phyloP scores from a whole-genome alignment of 2,888 invertebrate genomes.

The Leptura quadrifasciata region DNA sequence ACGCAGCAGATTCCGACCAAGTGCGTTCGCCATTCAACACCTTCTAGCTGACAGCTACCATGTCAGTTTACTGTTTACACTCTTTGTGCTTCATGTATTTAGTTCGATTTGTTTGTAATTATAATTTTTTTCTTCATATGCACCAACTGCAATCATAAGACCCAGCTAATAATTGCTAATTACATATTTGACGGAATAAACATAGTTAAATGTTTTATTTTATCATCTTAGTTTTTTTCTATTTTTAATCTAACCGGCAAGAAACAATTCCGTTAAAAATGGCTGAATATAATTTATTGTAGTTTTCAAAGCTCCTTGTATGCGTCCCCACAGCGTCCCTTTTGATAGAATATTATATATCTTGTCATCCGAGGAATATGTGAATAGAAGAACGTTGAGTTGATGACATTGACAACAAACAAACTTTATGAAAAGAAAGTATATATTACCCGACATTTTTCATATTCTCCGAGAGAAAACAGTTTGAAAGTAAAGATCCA shows the following conservation, averaged over 20 bases:
- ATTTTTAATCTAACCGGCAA: background rate
- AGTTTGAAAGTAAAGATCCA: slow-evolving; percentile 13
- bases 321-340: slow-evolving; percentile 14
- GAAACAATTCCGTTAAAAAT: slow-evolving; percentile 2
- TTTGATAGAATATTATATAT: slow-evolving; percentile 39
- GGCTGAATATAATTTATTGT: slow-evolving; percentile 16
- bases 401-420: slow-evolving; percentile 39
- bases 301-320: background rate
- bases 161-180: too few relatives aligned
- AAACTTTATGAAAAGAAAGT: slow-evolving; percentile 37
- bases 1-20: too few relatives aligned
- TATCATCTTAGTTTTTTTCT: background rate
- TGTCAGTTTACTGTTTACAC: too few relatives aligned
- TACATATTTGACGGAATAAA: too few relatives aligned
- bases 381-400: slow-evolving; percentile 33
- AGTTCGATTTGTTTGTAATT: too few relatives aligned
- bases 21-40: too few relatives aligned
- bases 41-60: too few relatives aligned
- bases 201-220: too few relatives aligned
- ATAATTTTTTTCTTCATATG: too few relatives aligned
- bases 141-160: too few relatives aligned
- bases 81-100: too few relatives aligned
- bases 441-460: slow-evolving; percentile 41
- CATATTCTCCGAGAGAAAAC: slow-evolving; percentile 34
- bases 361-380: slow-evolving; percentile 32